Percentiles rank a stretch among this genome's conserved stretches.
phyloP scores from a whole-genome alignment of 2,888 invertebrate species.

The Amphiduros pacificus region DNA sequence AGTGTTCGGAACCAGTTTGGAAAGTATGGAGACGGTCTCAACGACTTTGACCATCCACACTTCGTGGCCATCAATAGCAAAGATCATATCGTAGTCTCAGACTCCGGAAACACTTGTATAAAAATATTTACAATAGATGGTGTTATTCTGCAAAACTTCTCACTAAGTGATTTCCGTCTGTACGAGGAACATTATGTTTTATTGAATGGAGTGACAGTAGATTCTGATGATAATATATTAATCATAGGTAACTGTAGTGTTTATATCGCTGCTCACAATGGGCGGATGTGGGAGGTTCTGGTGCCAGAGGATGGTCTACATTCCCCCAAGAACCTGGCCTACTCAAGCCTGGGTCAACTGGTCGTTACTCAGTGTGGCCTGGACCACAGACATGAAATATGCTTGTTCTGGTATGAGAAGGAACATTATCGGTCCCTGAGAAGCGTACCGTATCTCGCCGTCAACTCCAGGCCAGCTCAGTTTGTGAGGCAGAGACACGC shows the following conservation, averaged over 20 bases:
- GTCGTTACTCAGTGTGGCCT: conserved; percentile 43
- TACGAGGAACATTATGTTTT: conserved; percentile 39
- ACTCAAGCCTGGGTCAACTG: conserved; percentile 39
- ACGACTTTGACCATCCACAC: conserved; percentile 52
- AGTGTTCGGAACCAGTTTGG: conserved; percentile 43
- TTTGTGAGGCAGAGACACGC: not conserved
- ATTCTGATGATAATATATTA: conserved; percentile 47
- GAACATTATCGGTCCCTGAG: conserved; percentile 47
- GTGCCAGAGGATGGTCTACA: conserved; percentile 46
- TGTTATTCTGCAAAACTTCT: conserved; percentile 40
- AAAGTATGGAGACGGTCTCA: conserved; percentile 42
- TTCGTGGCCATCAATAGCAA: conserved; percentile 46
- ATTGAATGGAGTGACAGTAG: conserved; percentile 46
- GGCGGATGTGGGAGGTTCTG: conserved; percentile 52
- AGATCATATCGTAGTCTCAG: conserved; percentile 50
- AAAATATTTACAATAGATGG: conserved; percentile 53
- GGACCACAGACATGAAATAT: conserved; percentile 38
- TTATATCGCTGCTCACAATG: conserved; percentile 49
- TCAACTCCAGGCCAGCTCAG: not conserved
- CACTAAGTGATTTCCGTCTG: conserved; percentile 43
- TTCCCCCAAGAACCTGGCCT: conserved; percentile 47
- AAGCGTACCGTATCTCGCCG: not conserved
- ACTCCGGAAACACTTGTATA: conserved; percentile 51
- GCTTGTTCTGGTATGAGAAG: conserved; percentile 44
- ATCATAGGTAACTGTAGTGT: conserved; percentile 49